Evolutionary conservation across 2,113 vertebrate genomes (phyloP).

Genomic region (Rhizomys pruinosus): DNA sequence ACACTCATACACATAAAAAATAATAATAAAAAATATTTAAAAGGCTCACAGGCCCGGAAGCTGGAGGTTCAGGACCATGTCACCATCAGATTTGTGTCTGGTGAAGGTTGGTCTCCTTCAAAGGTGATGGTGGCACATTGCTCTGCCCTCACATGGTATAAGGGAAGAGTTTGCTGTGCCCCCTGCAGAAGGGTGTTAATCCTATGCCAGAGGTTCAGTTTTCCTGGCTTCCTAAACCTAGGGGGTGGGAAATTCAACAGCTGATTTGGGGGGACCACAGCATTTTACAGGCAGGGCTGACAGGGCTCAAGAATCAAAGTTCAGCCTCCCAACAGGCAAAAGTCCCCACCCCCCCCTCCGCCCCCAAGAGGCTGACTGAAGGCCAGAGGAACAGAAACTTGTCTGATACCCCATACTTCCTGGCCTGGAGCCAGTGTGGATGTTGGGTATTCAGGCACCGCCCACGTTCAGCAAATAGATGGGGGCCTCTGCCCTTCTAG

Average conservation of each 20-base stretch:
- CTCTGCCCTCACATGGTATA: neutral
- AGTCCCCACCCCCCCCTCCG: neutral
- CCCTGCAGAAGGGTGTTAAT: neutral
- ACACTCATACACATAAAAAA: neutral
- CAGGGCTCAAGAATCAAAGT: neutral
- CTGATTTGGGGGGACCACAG: too few species aligned
- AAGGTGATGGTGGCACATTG: neutral
- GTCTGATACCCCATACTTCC: neutral
- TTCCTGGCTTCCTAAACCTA: neutral
- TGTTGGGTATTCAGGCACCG: neutral
- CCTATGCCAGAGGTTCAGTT: neutral
- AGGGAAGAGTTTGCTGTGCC: neutral
- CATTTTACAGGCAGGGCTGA: neutral
- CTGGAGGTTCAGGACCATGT: too few species aligned
- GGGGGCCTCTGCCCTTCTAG: neutral
- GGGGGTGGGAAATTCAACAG: neutral
- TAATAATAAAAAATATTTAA: neutral
- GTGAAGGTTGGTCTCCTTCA: neutral
- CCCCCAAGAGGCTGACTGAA: neutral
- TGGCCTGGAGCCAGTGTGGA: neutral
- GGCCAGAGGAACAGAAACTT: slow-evolving; percentile 1
- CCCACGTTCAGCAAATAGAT: too few species aligned
- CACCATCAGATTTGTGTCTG: too few species aligned
- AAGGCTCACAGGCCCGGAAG: too few species aligned
- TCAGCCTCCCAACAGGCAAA: neutral